A percentile compares a stretch with the other conserved stretches of the same genome.
Evolutionary conservation across 2,888 invertebrate genomes (phyloP).

Genomic region (Amphimallon solstitiale): DNA sequence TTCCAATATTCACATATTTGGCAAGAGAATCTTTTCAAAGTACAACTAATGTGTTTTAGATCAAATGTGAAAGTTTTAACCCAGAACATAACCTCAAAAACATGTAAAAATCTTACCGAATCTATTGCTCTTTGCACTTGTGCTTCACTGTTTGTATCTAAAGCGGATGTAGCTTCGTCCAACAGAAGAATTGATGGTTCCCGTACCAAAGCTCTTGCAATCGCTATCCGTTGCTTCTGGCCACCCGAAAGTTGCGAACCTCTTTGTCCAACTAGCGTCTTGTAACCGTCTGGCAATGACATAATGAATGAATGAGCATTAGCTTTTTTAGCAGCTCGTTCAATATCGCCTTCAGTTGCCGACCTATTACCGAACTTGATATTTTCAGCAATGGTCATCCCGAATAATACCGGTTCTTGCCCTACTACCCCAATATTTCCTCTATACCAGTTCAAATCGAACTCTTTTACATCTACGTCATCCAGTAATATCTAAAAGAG

Average conservation of each 20-base stretch:
- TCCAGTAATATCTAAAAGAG: constrained; percentile 70
- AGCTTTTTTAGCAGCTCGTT: constrained; percentile 76
- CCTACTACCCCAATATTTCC: constrained; percentile 89
- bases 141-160: constrained; percentile 88
- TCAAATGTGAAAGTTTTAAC: too few species aligned
- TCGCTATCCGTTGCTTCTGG: constrained; percentile 90
- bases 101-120: too few species aligned
- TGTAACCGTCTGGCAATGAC: constrained; percentile 80
- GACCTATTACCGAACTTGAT: constrained; percentile 78
- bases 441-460: constrained; percentile 83
- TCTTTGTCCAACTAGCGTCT: constrained; percentile 85
- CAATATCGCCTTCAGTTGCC: constrained; percentile 74
- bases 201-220: constrained; percentile 85
- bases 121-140: constrained; percentile 86
- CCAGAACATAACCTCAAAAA: too few species aligned
- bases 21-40: too few species aligned
- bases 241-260: constrained; percentile 87
- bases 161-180: constrained; percentile 91
- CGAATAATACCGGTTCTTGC: constrained; percentile 91
- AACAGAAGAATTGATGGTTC: constrained; percentile 81
- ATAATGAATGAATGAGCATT: constrained; percentile 83
- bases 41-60: too few species aligned
- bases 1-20: too few species aligned
- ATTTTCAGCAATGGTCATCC: constrained; percentile 85
- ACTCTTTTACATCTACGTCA: constrained; percentile 72